Evolutionary conservation across 1,140 invertebrate species (phyloP), one percentile per base, ranked within the genome.

Genomic region (Bombus superbus): DNA sequence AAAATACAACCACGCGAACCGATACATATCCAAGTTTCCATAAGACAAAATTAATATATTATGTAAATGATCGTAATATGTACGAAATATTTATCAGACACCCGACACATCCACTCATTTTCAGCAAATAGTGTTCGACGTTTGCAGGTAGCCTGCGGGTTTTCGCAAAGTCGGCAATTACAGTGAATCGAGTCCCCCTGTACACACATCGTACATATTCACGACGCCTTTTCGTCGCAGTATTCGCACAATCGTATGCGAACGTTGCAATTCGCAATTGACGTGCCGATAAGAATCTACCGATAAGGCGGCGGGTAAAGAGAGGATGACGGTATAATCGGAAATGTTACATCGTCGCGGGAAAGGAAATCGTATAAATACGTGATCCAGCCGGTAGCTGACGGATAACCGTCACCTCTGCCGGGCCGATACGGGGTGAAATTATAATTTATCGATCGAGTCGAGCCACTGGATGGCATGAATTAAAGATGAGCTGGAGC

Each of bases 391-490:
- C 71, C 76, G 82, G 83, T 89, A 89, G 90, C 90, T 91, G 92
- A 92, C 89, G 92, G 93, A 93, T 93, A 92, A 94, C 91, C 91
- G 90, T 93, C 91, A 89, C 86, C 68, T 84, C 86, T 84, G 38
- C 53, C 86, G 62, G 75, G 82, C 75, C 84, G 83, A 90, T 90
- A 90, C 86, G 90, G 93, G 92, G 92, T 94, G 93, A 94, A 94
- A 95, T 95, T 94, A 94, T 95, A 95, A 95, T 95, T 95, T 94
- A 94, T 95, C 90, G 94, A 95, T 93, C 93, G 91, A 87, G 89
- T 88, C 93, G 90, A 92, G 94, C 92, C 92, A 93, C 93, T 91
- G 94, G 91, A 92, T 93, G 90, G 92, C 92, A 95, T 95, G 94
- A 94, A 95, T 95, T 94, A 95, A 95, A 95, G 93, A 95, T 95